A percentile compares a stretch with the other conserved stretches of the same genome.
phyloP scores from a whole-genome alignment of 1,140 invertebrate genomes.

The Drosophila carrolli region DNA sequence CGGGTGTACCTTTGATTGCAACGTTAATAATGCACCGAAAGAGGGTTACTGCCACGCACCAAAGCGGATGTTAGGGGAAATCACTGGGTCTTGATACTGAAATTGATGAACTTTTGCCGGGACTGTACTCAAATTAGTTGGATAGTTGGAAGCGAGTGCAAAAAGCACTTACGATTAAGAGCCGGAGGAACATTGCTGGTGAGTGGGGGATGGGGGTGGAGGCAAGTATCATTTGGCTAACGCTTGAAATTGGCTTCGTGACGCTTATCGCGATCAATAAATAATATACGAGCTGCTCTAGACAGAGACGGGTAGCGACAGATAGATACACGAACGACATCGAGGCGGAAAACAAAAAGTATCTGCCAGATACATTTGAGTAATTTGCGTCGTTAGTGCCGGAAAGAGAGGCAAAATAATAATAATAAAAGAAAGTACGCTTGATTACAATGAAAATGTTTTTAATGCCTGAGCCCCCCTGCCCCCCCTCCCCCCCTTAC shows the following conservation, averaged over 20 bases:
- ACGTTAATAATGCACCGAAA: conserved; percentile 54
- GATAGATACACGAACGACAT: conserved; percentile 59
- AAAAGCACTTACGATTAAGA: conserved; percentile 61
- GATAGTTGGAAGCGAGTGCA: conserved; percentile 37
- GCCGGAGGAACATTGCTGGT: background rate
- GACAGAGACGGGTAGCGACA: conserved; percentile 30
- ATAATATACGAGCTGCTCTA: conserved; percentile 73
- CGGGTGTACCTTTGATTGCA: conserved; percentile 62
- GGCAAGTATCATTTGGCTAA: conserved; percentile 69
- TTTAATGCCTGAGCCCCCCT: conserved; percentile 58
- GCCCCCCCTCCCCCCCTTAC: background rate
- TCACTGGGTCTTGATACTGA: conserved; percentile 48
- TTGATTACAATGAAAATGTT: conserved; percentile 84
- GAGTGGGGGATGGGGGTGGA: background rate
- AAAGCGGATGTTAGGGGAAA: conserved; percentile 60
- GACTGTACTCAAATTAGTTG: conserved; percentile 40
- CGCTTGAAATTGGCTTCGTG: conserved; percentile 82
- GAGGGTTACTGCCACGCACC: conserved; percentile 68
- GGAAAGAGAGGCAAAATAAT: conserved; percentile 77
- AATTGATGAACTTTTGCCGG: background rate
- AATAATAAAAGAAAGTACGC: conserved; percentile 84
- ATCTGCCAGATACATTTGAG: conserved; percentile 82
- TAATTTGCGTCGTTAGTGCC: conserved; percentile 82
- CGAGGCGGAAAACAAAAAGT: conserved; percentile 68
- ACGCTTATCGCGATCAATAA: conserved; percentile 83